phyloP scores from a whole-genome alignment of 2,113 vertebrate species.

The Dissostichus mawsoni region DNA sequence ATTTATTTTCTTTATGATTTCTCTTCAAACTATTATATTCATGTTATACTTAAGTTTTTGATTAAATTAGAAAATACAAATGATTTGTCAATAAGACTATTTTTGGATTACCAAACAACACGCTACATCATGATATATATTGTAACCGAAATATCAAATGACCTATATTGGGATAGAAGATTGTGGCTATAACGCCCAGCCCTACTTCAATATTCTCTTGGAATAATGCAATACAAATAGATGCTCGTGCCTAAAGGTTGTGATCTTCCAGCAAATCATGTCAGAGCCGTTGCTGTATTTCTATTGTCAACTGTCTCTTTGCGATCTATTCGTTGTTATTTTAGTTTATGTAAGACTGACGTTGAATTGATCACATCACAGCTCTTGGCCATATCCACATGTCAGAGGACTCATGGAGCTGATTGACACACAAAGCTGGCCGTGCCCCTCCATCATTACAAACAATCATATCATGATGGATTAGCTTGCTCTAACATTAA shows the following conservation, averaged over 20 bases:
- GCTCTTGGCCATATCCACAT: background rate
- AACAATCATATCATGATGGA: background rate
- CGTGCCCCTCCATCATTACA: background rate
- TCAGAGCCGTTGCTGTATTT: background rate
- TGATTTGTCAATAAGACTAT: too few relatives aligned
- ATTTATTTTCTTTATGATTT: too few relatives aligned
- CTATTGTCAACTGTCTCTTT: background rate
- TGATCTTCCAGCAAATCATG: background rate
- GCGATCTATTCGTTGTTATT: background rate
- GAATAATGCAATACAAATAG: too few relatives aligned
- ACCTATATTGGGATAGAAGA: background rate
- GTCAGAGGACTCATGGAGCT: background rate
- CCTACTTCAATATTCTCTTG: background rate
- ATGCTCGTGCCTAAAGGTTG: background rate
- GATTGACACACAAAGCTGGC: background rate
- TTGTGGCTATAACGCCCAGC: background rate
- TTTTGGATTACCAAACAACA: too few relatives aligned
- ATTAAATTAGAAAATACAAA: too few relatives aligned
- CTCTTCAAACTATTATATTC: too few relatives aligned
- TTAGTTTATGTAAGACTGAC: background rate
- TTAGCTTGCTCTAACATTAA: slow-evolving; percentile 28
- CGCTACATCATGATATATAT: too few relatives aligned
- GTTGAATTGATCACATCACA: background rate
- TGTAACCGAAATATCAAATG: background rate
- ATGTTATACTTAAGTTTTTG: too few relatives aligned